A percentile compares a stretch with the other conserved stretches of the same genome.
Conservation (phyloP, 2,888 invertebrate species). For the Rugalucina vietnamica region DNA sequence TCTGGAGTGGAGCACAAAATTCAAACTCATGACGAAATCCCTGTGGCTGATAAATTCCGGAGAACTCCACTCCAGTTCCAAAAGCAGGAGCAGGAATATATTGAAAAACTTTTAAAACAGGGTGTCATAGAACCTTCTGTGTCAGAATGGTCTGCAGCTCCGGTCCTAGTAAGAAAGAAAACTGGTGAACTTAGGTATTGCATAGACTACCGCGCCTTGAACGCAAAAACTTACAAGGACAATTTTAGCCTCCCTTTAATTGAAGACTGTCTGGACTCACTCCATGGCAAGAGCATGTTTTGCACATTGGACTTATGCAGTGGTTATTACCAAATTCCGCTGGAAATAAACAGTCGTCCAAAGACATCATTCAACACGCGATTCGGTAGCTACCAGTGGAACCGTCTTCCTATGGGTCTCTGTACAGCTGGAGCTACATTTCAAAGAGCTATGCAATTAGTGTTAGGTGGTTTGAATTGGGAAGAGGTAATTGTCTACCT, state of each 20-base stretch:
- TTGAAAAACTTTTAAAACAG: not conserved
- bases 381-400: conserved; percentile 48
- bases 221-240: no score
- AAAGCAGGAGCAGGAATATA: conserved; percentile 6
- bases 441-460: conserved; percentile 44
- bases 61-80: conserved; percentile 7
- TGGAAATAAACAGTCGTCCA: conserved; percentile 14
- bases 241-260: no score
- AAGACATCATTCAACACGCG: conserved; percentile 58
- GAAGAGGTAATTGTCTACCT: conserved; percentile 38
- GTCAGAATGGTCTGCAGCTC: not conserved
- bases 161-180: not conserved
- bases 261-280: no score
- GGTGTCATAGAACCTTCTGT: not conserved
- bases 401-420: conserved; percentile 48
- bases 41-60: not conserved
- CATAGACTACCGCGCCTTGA: no score
- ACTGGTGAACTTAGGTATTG: not conserved
- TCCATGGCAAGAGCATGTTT: no score
- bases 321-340: conserved; percentile 22
- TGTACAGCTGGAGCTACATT: conserved; percentile 53
- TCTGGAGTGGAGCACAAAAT: conserved; percentile 12
- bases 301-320: conserved; percentile 1
- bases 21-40: not conserved
- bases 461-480: not conserved